Evolutionary conservation across 2,888 invertebrate species (phyloP), one percentile per base, ranked within the genome.

Genomic region (Lasius platythorax): DNA sequence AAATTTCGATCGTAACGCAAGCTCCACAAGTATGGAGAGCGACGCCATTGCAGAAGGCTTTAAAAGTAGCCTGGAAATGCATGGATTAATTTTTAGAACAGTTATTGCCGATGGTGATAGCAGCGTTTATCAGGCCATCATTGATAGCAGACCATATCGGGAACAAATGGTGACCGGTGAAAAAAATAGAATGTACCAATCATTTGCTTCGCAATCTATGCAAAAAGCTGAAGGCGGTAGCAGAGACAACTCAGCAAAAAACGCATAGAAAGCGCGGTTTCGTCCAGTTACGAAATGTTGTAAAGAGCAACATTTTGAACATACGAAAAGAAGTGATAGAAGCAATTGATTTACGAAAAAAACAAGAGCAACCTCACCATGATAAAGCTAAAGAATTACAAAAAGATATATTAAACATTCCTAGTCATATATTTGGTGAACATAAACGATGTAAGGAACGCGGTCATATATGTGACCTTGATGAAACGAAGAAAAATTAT

Each of bases 141-240:
- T 91, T 37, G 5, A 91, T 63, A 76, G 83, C 1, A 83, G 4
- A 37, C 37, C 37, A 37, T 37, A 37, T 37, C 37, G n/a, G 0
- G 82, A 53, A 6, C 6, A 18, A 53, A 53, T 53, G n/a, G 53
- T 53, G 53, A 53, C 5, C 37, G 37, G 37, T 53, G 53, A 18
- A 53, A 53, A 53, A 53, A 53, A 53, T 53, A 53, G 53, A 53
- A 53, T 53, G 53, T 18, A 53, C n/a, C 1, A 53, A n/a, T 53
- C 53, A 53, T 53, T 53, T 53, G 18, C n/a, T 53, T n/a, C 18
- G 6, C 53, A 53, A 53, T 53, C n/a, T 53, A 53, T 53, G 53
- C n/a, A 37, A 53, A 53, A 53, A 53, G 9, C 18, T 53, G n/a
- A 18, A 18, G n/a, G 9, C 9, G 6, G 40, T 40, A 40, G 40